Evolutionary conservation across 37 sponge, comb jelly and placozoan genomes (phyloP).

Genomic region (Ephydatia muelleri): DNA sequence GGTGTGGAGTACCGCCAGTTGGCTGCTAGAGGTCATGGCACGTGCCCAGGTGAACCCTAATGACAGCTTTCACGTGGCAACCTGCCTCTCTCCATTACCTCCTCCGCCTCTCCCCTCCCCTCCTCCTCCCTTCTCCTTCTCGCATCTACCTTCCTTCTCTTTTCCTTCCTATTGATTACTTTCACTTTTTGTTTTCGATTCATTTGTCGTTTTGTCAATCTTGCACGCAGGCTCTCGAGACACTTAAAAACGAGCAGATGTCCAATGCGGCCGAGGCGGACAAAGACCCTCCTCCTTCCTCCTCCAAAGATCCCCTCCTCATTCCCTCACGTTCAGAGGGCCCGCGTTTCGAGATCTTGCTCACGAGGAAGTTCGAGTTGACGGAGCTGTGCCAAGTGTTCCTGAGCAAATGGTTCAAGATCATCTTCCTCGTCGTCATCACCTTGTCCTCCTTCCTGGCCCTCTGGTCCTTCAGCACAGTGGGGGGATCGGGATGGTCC

Average conservation of each 20-base stretch:
- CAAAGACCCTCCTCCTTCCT: background rate
- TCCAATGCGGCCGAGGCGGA: background rate
- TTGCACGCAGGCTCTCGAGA: background rate
- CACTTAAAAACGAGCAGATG: background rate
- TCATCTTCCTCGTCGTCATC: constrained; percentile 42
- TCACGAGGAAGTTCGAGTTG: constrained; percentile 68
- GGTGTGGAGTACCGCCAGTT: constrained; percentile 15
- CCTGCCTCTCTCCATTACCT: too few species aligned
- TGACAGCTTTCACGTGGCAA: background rate
- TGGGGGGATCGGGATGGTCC: constrained; percentile 77
- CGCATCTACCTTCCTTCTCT: too few species aligned
- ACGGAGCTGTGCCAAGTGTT: constrained; percentile 70
- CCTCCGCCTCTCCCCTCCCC: too few species aligned
- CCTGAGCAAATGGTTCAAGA: constrained; percentile 41
- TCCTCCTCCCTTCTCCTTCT: too few species aligned
- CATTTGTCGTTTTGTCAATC: background rate
- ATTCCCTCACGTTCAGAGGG: background rate
- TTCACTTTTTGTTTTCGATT: too few species aligned
- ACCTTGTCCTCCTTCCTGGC: constrained; percentile 30
- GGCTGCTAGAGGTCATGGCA: constrained; percentile 69
- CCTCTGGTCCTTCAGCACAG: constrained; percentile 49
- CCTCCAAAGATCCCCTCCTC: background rate
- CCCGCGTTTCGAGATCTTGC: constrained; percentile 25
- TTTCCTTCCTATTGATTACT: too few species aligned
- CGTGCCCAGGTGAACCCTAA: constrained; percentile 71